These are phyloP conservation scores for Rhagonycha lutea DNA, from an alignment of 2,888 invertebrate species.

Conservation along the genomic window DNA sequence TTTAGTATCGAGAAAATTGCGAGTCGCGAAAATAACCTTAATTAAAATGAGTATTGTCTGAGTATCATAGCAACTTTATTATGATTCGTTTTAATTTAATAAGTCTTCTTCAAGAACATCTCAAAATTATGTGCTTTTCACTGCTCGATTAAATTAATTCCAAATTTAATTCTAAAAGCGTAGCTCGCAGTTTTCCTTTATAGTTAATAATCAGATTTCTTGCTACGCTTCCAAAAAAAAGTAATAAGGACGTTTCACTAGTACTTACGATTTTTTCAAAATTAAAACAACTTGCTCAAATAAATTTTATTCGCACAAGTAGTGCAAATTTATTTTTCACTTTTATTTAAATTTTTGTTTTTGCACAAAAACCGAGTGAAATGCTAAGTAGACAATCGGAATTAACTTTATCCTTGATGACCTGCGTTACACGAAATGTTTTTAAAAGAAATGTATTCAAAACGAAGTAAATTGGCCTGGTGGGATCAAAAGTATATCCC, in stretches of 20 bases:
- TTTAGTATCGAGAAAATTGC: background rate
- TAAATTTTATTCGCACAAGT: background rate
- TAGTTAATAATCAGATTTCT: slow-evolving; percentile 16
- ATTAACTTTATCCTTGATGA: slow-evolving; percentile 18
- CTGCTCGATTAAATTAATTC: slow-evolving; percentile 32
- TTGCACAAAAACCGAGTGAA: slow-evolving; percentile 9
- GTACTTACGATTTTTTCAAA: slow-evolving; percentile 12
- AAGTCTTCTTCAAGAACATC: slow-evolving; percentile 28
- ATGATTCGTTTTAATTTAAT: slow-evolving; percentile 31
- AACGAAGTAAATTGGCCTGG: slow-evolving; percentile 23
- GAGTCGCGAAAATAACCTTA: slow-evolving; percentile 18
- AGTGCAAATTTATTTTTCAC: background rate
- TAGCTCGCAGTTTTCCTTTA: slow-evolving; percentile 19
- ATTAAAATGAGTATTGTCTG: slow-evolving; percentile 29
- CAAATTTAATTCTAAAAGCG: slow-evolving; percentile 29
- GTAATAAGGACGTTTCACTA: slow-evolving; percentile 2
- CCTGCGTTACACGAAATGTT: slow-evolving; percentile 1
- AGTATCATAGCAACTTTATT: slow-evolving; percentile 30
- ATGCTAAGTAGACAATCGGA: slow-evolving; percentile 20
- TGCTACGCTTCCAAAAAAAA: slow-evolving; percentile 11
- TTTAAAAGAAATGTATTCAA: slow-evolving; percentile 18
- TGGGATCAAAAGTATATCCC: slow-evolving; percentile 21
- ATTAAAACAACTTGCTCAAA: background rate
- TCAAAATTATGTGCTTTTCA: slow-evolving; percentile 31
- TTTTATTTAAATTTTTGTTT: background rate